A percentile compares a stretch with the other conserved stretches of the same genome.
phyloP scores from a whole-genome alignment of 2,888 invertebrate species.

The Leucania comma region DNA sequence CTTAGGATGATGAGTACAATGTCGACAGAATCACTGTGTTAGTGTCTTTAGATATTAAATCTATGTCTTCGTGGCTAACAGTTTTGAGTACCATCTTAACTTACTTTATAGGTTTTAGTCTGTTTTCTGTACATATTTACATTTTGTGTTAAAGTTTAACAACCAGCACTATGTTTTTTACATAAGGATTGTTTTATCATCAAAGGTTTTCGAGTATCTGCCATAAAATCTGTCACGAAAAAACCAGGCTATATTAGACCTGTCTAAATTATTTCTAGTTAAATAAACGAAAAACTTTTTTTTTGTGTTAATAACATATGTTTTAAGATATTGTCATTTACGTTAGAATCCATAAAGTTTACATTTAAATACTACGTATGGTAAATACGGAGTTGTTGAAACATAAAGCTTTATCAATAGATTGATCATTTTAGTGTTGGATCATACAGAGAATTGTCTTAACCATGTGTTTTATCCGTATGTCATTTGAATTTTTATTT shows the following conservation, averaged over 20 bases:
- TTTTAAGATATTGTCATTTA: not conserved
- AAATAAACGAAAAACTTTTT: too few species aligned
- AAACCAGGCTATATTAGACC: not conserved
- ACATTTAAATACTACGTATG: not conserved
- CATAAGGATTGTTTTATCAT: not conserved
- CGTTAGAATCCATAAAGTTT: not conserved
- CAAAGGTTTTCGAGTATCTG: not conserved
- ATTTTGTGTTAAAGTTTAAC: not conserved
- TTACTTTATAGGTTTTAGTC: constrained; percentile 7
- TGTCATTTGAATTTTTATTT: not conserved
- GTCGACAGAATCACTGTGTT: constrained; percentile 83
- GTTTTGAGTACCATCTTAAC: constrained; percentile 10
- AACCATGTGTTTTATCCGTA: not conserved
- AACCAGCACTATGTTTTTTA: not conserved
- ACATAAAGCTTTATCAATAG: not conserved
- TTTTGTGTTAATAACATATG: not conserved
- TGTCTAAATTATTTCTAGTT: not conserved
- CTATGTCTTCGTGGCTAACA: constrained; percentile 44
- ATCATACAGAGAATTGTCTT: not conserved
- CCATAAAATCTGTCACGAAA: not conserved
- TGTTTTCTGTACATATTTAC: not conserved
- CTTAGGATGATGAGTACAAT: constrained; percentile 87
- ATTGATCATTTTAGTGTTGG: not conserved
- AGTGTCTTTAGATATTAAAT: constrained; percentile 64
- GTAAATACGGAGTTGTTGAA: not conserved